These are phyloP conservation scores for Emmelina monodactyla DNA, from an alignment of 2,888 invertebrate species.

Conservation along the genomic window DNA sequence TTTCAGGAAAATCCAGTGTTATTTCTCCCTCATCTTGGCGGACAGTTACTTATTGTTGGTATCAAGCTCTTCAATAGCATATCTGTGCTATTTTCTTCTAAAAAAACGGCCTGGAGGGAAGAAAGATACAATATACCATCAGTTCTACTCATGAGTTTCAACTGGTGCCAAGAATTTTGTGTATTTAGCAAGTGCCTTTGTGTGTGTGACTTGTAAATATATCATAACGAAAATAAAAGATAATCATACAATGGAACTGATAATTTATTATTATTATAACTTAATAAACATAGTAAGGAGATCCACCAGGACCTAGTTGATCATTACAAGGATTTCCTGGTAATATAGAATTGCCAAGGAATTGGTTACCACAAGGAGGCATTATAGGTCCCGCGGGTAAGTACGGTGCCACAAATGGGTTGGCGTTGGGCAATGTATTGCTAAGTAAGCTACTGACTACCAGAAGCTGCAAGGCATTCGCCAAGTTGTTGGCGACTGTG, in stretches of 20 bases:
- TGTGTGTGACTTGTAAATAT: neutral
- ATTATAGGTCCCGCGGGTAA: neutral
- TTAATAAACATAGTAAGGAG: neutral
- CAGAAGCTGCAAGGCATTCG: constrained; percentile 41
- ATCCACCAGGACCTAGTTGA: neutral
- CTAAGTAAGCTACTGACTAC: constrained; percentile 43
- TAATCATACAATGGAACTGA: too few species aligned
- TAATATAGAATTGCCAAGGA: too few species aligned
- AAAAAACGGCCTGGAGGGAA: neutral
- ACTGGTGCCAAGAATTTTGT: neutral
- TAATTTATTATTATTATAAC: too few species aligned
- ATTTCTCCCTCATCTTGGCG: neutral
- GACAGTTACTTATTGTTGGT: neutral
- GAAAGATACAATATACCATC: neutral
- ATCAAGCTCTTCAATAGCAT: neutral
- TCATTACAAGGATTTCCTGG: neutral
- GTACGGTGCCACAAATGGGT: neutral
- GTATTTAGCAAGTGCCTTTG: neutral
- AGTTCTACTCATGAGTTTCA: neutral
- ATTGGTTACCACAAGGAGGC: neutral
- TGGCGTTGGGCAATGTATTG: constrained; percentile 26
- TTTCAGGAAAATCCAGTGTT: neutral
- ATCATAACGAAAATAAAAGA: too few species aligned
- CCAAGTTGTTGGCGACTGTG: constrained; percentile 42
- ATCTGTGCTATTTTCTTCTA: neutral